Base-by-base conservation (phyloP, 2,888 invertebrate species). In the Ceratothoa steindachneri region DNA sequence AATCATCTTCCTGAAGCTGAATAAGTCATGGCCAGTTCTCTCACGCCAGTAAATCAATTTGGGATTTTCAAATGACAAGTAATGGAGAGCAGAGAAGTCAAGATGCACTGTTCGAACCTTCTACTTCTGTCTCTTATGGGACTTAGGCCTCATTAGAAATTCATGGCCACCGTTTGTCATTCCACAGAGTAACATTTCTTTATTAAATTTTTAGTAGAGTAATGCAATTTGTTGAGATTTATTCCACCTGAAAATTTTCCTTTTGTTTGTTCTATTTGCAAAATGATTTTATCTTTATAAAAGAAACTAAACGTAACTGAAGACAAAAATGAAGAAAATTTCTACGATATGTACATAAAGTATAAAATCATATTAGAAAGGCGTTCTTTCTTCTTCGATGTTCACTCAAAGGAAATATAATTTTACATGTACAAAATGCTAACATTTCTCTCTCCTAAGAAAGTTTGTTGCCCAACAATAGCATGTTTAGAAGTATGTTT, bases 141-240 rank as follows among this genome's bases (percentile, higher is more conserved):
- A 7, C 55, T 55, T 19, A 5, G 55, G 19, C 19, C 55, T 22
- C 24, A 55, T 55, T 55, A 19, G 5, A 22, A 55, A 55, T 55
- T 55, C 55, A 55, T 55, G 19, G 12, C 55, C 55, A 55, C 19
- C 55, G 24, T 55, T 55, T 55, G 19, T 55, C 55, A 55, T 55
- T 22, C 55, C 24, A 22, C 19, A 55, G 24, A 55, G 55, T 15
- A 55, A 55, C 55, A 55, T 55, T 19, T 55, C 55, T 55, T 55
- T 55, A 55, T 55, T 55, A 55, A 55, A 55, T 55, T 55, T 55
- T 55, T 22, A 55, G 55, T 55, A 19, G 24, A 55, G 24, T 55
- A 55, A 55, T 55, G 55, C 55, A 55, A 55, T 55, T 55, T 55
- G 55, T 55, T 7, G 19, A 19, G 55, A 55, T 55, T 55, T 55